These are phyloP conservation scores for Lanius ludovicianus DNA, from an alignment of 2,113 vertebrate genomes.

Conservation along the genomic window DNA sequence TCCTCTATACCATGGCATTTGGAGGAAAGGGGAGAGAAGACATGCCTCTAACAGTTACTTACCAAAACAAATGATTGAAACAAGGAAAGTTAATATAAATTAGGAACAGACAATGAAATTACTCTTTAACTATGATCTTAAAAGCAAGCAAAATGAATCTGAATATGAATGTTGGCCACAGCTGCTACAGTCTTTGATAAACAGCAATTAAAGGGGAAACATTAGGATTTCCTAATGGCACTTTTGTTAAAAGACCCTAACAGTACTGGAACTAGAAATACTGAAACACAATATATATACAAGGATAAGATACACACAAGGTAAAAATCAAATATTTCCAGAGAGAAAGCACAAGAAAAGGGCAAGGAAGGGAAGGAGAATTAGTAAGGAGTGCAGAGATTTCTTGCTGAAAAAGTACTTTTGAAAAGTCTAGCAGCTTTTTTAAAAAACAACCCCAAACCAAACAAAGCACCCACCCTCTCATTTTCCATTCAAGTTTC, in stretches of 20 bases:
- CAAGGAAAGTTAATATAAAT: conserved; percentile 55
- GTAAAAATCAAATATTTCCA: neutral
- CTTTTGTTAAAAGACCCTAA: neutral
- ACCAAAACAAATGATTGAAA: conserved; percentile 64
- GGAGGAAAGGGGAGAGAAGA: neutral
- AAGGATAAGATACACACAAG: neutral
- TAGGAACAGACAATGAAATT: conserved; percentile 55
- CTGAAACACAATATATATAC: neutral
- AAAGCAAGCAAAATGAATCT: conserved; percentile 55
- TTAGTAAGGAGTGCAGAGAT: neutral
- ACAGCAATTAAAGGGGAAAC: neutral
- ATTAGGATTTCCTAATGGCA: neutral
- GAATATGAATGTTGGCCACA: conserved; percentile 15
- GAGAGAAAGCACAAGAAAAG: neutral
- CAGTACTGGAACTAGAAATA: neutral
- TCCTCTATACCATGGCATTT: neutral
- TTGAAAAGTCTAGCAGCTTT: neutral
- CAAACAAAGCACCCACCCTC: neutral
- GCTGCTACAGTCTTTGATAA: conserved; percentile 21
- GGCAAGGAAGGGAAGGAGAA: neutral
- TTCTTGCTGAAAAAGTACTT: neutral
- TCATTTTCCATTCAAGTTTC: neutral
- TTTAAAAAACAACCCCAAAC: neutral
- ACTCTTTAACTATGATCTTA: conserved; percentile 31
- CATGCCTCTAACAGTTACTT: conserved; percentile 53